Evolutionary conservation across 2,113 vertebrate genomes (phyloP).

Genomic region (Collichthys lucidus): DNA sequence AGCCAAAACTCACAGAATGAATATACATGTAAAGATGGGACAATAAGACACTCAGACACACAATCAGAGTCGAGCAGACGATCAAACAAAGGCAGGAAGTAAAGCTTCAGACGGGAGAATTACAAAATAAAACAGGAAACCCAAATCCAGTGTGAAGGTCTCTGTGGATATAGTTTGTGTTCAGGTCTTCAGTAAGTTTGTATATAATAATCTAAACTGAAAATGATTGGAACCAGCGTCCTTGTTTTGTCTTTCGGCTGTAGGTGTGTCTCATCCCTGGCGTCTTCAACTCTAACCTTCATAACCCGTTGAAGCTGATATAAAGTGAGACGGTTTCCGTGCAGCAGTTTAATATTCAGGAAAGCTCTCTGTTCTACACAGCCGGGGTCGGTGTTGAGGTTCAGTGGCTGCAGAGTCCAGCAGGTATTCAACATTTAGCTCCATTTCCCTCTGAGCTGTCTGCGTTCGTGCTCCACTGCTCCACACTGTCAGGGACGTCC

Average conservation of each 20-base stretch:
- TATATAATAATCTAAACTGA: no score
- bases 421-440: slow-evolving; percentile 64
- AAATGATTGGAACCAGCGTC: no score
- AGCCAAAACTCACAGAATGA: no score
- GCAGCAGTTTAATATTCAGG: slow-evolving; percentile 39
- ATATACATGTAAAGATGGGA: no score
- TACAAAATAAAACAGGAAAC: no score
- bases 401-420: slow-evolving; percentile 40
- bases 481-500: slow-evolving; percentile 22
- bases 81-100: no score
- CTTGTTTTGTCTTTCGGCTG: not conserved
- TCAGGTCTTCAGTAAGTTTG: no score
- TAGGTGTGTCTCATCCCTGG: not conserved
- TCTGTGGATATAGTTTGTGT: no score
- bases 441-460: slow-evolving; percentile 53
- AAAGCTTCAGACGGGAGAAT: no score
- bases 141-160: no score
- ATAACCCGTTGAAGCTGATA: not conserved
- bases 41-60: no score
- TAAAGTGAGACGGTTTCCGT: not conserved
- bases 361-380: slow-evolving; percentile 7
- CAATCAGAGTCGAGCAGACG: no score
- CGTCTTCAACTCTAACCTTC: not conserved
- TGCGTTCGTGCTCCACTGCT: slow-evolving; percentile 55
- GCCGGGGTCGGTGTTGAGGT: slow-evolving; percentile 54